Evolutionary conservation across 2,888 invertebrate species (phyloP).

Genomic region (Xestia xanthographa): DNA sequence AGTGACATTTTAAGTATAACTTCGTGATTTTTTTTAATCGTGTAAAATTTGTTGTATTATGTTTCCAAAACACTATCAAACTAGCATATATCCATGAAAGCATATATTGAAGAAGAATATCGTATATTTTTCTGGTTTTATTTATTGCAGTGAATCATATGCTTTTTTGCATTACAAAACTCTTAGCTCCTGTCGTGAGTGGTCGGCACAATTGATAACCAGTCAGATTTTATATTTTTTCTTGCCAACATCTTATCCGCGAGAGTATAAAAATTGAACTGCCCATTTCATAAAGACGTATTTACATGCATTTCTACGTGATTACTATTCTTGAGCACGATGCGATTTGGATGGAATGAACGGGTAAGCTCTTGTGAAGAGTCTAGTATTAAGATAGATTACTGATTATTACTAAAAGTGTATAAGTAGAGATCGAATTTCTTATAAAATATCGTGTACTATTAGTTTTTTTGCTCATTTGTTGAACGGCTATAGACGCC

Average conservation of each 20-base stretch:
- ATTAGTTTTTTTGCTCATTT: constrained; percentile 53
- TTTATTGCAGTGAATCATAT: no score
- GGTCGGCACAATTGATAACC: constrained; percentile 36
- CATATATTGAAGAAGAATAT: no score
- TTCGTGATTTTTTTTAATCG: no score
- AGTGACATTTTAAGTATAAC: no score
- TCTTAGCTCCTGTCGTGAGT: no score
- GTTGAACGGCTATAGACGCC: constrained; percentile 45
- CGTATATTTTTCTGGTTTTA: no score
- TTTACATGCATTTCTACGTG: constrained; percentile 42
- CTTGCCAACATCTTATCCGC: constrained; percentile 42
- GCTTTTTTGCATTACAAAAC: no score
- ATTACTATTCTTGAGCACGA: constrained; percentile 67
- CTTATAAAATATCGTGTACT: constrained; percentile 60
- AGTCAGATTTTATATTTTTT: constrained; percentile 30
- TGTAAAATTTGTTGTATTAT: no score
- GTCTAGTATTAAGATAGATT: constrained; percentile 73
- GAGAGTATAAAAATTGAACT: constrained; percentile 18
- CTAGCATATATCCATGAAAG: no score
- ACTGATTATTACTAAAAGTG: constrained; percentile 63
- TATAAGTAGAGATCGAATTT: constrained; percentile 70
- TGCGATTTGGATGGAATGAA: constrained; percentile 80
- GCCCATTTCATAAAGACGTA: constrained; percentile 39
- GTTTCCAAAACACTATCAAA: no score
- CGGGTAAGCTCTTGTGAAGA: constrained; percentile 80